Conservation (phyloP, 1,140 invertebrate genomes). For the Drosophila watanabei region DNA sequence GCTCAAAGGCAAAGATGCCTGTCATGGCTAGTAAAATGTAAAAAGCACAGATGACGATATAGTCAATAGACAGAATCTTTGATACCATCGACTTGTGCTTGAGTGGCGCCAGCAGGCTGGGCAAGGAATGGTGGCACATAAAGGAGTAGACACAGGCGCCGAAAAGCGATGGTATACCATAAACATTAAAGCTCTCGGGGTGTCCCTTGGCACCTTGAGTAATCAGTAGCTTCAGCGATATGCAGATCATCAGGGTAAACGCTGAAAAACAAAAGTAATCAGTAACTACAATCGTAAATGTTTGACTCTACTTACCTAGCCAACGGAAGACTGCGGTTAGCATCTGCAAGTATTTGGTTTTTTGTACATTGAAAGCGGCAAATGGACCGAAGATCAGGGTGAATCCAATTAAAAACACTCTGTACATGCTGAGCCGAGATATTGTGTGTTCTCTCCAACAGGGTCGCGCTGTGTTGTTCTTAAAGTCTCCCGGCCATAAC, state of each 20-base stretch:
- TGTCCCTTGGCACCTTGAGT: constrained; percentile 89
- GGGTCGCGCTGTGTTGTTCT: constrained; percentile 32
- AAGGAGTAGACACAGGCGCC: constrained; percentile 99
- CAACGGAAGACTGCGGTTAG: constrained; percentile 95
- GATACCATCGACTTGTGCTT: constrained; percentile 92
- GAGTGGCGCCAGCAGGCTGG: constrained; percentile 96
- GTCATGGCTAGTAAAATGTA: constrained; percentile 96
- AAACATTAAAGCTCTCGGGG: constrained; percentile 89
- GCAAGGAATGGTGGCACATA: constrained; percentile 99
- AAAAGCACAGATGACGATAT: constrained; percentile 93
- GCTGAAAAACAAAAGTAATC: constrained; percentile 87
- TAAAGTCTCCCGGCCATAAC: constrained; percentile 47
- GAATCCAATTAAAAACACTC: constrained; percentile 93
- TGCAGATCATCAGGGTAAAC: constrained; percentile 95
- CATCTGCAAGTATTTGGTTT: constrained; percentile 98
- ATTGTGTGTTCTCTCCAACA: constrained; percentile 88
- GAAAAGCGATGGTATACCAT: constrained; percentile 94
- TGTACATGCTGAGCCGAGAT: constrained; percentile 91
- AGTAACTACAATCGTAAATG: background rate
- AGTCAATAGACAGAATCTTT: constrained; percentile 91
- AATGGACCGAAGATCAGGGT: constrained; percentile 93
- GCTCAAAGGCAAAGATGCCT: constrained; percentile 94
- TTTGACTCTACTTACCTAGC: constrained; percentile 88
- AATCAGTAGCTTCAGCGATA: constrained; percentile 90
- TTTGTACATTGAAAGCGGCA: constrained; percentile 97